phyloP scores from a whole-genome alignment of 2,888 invertebrate genomes.

The Tetragonula carbonaria region DNA sequence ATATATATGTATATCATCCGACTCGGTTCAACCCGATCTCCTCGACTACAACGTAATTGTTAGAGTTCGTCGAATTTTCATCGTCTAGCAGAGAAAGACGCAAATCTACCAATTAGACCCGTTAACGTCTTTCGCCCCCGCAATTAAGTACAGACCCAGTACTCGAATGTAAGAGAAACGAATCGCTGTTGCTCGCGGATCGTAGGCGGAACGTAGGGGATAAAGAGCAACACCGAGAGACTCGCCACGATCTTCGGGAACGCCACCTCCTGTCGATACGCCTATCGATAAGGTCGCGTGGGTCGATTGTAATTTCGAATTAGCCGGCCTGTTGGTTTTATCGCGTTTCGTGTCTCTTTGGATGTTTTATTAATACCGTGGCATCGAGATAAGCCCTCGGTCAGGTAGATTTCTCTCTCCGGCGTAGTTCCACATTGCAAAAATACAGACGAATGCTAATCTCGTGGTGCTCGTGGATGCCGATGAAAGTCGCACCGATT shows the following conservation, averaged over 20 bases:
- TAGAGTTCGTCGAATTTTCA: slow-evolving; percentile 77
- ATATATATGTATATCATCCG: not conserved
- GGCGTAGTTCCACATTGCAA: not conserved
- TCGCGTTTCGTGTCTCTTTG: slow-evolving; percentile 1
- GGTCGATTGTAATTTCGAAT: slow-evolving; percentile 19
- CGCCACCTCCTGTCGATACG: slow-evolving; percentile 1
- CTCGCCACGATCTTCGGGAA: slow-evolving; percentile 2
- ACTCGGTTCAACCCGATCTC: slow-evolving; percentile 59
- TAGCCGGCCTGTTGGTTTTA: not conserved
- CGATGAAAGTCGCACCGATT: too few relatives aligned
- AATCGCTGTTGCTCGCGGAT: slow-evolving; percentile 27
- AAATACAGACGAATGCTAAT: slow-evolving; percentile 1
- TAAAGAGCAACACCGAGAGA: slow-evolving; percentile 6
- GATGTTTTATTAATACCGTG: slow-evolving; percentile 10
- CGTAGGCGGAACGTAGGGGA: slow-evolving; percentile 28
- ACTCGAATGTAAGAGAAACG: slow-evolving; percentile 64
- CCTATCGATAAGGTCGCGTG: slow-evolving; percentile 17
- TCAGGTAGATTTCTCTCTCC: not conserved
- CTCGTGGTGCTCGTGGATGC: not conserved
- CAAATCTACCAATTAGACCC: slow-evolving; percentile 66
- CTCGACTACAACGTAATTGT: slow-evolving; percentile 63
- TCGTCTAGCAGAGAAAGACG: slow-evolving; percentile 47
- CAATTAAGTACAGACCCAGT: slow-evolving; percentile 56
- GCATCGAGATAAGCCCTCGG: not conserved
- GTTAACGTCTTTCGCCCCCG: slow-evolving; percentile 56